Percentiles rank a stretch among this genome's conserved stretches.
Conservation (phyloP, 1,140 invertebrate species). For the Macrostomum lignano region DNA sequence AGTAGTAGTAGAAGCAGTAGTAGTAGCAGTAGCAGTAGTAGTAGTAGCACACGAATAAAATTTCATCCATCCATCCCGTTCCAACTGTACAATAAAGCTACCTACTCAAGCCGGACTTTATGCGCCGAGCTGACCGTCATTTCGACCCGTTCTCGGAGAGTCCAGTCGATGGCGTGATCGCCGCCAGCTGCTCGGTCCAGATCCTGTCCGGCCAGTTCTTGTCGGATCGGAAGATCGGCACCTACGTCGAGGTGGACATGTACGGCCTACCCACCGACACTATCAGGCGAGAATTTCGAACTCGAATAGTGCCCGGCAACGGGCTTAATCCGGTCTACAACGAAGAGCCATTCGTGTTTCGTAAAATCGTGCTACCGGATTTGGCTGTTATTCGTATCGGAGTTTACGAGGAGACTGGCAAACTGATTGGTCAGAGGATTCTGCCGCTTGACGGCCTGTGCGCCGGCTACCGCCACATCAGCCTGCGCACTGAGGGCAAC, state of each 20-base stretch:
- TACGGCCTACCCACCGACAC: conserved; percentile 94
- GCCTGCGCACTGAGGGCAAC: conserved; percentile 81
- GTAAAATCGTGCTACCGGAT: conserved; percentile 73
- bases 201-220: conserved; percentile 97
- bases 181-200: conserved; percentile 82
- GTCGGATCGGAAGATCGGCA: conserved; percentile 90
- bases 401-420: conserved; percentile 91
- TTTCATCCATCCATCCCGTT: no score
- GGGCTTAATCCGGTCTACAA: conserved; percentile 66
- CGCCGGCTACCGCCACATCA: conserved; percentile 79
- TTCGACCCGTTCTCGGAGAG: conserved; percentile 98
- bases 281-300: conserved; percentile 86
- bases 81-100: conserved; percentile 72
- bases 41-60: no score
- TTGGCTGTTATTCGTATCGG: conserved; percentile 81
- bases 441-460: conserved; percentile 84
- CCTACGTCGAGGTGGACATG: conserved; percentile 99
- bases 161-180: conserved; percentile 94
- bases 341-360: conserved; percentile 7
- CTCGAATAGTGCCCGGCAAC: conserved; percentile 71
- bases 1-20: no score
- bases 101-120: conserved; percentile 91
- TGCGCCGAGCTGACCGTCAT: conserved; percentile 68
- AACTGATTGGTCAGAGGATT: conserved; percentile 79
- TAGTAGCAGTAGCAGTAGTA: no score